Percentiles rank a stretch among this genome's conserved stretches.
phyloP scores from a whole-genome alignment of 2,888 invertebrate species.

The Xanthia togata region DNA sequence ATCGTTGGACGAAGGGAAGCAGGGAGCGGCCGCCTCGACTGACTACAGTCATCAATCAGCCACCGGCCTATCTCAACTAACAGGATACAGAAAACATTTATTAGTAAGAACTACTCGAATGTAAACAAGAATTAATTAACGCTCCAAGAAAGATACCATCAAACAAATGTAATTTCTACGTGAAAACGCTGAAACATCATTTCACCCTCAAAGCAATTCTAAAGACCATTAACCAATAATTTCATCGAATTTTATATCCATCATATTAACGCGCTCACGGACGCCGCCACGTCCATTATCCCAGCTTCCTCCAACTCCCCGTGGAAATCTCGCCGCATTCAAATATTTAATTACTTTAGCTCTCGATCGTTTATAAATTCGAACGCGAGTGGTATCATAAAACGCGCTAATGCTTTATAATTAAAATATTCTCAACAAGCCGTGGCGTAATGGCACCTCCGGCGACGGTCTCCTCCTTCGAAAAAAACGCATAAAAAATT shows the following conservation, averaged over 20 bases:
- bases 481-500: constrained; percentile 91
- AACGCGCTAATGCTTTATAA: constrained; percentile 91
- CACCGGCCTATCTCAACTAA: constrained; percentile 65
- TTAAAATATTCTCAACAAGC: constrained; percentile 91
- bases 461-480: constrained; percentile 87
- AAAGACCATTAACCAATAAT: constrained; percentile 88
- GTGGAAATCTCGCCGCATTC: constrained; percentile 90
- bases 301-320: constrained; percentile 81
- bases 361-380: constrained; percentile 90
- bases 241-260: constrained; percentile 89
- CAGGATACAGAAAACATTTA: constrained; percentile 68
- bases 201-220: constrained; percentile 81
- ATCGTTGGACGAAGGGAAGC: constrained; percentile 71
- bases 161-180: constrained; percentile 68
- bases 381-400: constrained; percentile 89
- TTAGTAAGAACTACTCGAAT: constrained; percentile 52
- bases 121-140: constrained; percentile 59
- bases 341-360: constrained; percentile 90
- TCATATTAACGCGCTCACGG: constrained; percentile 85
- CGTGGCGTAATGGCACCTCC: constrained; percentile 91
- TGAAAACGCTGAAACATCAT: constrained; percentile 78
- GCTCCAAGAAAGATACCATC: constrained; percentile 27
- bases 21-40: constrained; percentile 68
- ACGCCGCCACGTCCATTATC: constrained; percentile 84
- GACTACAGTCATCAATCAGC: constrained; percentile 81